Conservation (phyloP, 2,888 invertebrate species). For the Nemotelus pantherinus region DNA sequence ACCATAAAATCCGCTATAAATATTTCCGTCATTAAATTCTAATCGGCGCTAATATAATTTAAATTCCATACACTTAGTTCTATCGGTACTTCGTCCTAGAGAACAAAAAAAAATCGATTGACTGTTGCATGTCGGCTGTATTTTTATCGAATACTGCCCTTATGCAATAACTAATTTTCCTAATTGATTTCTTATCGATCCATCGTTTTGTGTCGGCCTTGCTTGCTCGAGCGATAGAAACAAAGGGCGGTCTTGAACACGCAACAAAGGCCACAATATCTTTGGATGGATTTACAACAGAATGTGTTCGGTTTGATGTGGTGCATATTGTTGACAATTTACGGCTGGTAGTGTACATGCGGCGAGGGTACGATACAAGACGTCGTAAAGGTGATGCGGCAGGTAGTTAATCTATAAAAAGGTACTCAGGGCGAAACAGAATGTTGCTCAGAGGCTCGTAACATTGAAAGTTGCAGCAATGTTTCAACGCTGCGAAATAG, state of each 20-base stretch:
- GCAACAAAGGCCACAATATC: not conserved
- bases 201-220: not conserved
- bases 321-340: not conserved
- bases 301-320: not conserved
- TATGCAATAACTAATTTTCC: constrained; percentile 26
- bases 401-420: too few species aligned
- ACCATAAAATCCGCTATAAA: too few species aligned
- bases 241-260: not conserved
- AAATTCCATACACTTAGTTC: too few species aligned
- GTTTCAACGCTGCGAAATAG: too few species aligned
- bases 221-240: not conserved
- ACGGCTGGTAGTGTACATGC: not conserved
- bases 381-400: too few species aligned
- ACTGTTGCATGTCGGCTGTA: constrained; percentile 2
- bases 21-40: too few species aligned
- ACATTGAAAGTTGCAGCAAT: too few species aligned
- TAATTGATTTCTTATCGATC: constrained; percentile 33
- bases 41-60: too few species aligned
- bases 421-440: not conserved
- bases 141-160: constrained; percentile 11
- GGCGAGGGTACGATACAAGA: too few species aligned
- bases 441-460: not conserved
- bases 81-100: too few species aligned
- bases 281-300: constrained; percentile 3
- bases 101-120: not conserved